Evolutionary conservation across 2,888 invertebrate species (phyloP).

Genomic region (Taenaris catops): DNA sequence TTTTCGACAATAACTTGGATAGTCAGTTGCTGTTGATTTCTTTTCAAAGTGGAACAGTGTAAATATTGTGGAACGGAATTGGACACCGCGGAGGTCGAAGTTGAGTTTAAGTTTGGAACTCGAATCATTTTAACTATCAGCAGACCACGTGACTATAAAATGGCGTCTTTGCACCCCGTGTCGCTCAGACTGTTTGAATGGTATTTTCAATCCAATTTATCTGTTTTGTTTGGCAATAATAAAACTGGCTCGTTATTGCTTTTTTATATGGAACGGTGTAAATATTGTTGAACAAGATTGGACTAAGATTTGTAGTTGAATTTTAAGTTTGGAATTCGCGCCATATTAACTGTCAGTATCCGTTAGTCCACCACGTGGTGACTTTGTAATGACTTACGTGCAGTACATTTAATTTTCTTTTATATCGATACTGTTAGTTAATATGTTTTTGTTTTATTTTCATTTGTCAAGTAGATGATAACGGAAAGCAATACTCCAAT

Average conservation of each 20-base stretch:
- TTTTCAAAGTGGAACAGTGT: conserved; percentile 31
- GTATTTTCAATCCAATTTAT: too few relatives aligned
- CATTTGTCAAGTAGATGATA: conserved; percentile 19
- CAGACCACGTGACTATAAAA: conserved; percentile 26
- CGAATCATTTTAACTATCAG: conserved; percentile 37
- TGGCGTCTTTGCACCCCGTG: conserved; percentile 48
- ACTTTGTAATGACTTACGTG: conserved; percentile 42
- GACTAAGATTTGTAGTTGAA: conserved; percentile 46
- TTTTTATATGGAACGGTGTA: conserved; percentile 34
- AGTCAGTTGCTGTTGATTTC: conserved; percentile 1
- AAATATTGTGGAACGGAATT: conserved; percentile 40
- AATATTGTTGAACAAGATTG: conserved; percentile 38
- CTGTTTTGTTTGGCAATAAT: conserved; percentile 1
- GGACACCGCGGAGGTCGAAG: conserved; percentile 43
- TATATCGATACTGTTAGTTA: conserved; percentile 38
- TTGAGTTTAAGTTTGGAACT: conserved; percentile 38
- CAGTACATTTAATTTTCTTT: too few relatives aligned
- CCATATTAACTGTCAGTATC: conserved; percentile 38
- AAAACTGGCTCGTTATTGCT: background rate
- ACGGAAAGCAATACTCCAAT: conserved; percentile 62
- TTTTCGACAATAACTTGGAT: conserved; percentile 25
- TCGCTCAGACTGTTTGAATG: too few relatives aligned
- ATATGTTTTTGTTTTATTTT: conserved; percentile 18
- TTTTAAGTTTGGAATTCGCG: conserved; percentile 33
- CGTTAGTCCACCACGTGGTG: conserved; percentile 31